Percentiles rank a stretch among this genome's conserved stretches.
These are phyloP conservation scores for Maniola jurtina DNA, from an alignment of 1,140 invertebrate genomes.

Conservation along the genomic window DNA sequence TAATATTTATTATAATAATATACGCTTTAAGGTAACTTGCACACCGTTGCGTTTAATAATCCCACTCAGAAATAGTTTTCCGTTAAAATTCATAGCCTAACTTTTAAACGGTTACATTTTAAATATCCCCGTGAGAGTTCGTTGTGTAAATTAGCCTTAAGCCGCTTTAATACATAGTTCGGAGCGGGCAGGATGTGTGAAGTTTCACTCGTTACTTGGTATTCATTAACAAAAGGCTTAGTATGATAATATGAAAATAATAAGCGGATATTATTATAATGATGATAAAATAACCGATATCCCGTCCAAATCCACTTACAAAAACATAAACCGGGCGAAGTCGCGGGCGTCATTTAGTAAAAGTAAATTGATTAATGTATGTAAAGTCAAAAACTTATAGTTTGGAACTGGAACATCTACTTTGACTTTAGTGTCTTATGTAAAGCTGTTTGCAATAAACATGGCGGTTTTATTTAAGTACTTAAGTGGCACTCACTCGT, in stretches of 20 bases:
- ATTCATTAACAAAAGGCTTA: constrained; percentile 3
- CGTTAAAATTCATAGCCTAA: neutral
- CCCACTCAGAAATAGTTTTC: neutral
- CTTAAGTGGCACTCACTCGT: neutral
- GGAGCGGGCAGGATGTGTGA: neutral
- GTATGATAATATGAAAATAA: neutral
- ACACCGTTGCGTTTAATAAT: neutral
- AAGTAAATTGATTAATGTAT: too few species aligned
- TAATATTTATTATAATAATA: too few species aligned
- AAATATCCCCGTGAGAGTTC: neutral
- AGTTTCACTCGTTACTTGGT: neutral
- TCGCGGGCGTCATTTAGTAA: too few species aligned
- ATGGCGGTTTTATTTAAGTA: constrained; percentile 4
- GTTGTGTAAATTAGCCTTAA: neutral
- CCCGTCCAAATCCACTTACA: neutral
- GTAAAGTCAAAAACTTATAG: neutral
- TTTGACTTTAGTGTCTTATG: constrained; percentile 1
- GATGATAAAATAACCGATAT: neutral
- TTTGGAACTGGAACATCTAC: neutral
- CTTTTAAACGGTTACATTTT: neutral
- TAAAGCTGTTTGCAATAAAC: constrained; percentile 1
- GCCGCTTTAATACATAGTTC: neutral
- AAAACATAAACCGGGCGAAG: too few species aligned
- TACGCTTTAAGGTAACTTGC: too few species aligned
- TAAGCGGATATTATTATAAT: neutral